Conservation (phyloP, 2,797 vertebrate species). For the Remorina albescens region DNA sequence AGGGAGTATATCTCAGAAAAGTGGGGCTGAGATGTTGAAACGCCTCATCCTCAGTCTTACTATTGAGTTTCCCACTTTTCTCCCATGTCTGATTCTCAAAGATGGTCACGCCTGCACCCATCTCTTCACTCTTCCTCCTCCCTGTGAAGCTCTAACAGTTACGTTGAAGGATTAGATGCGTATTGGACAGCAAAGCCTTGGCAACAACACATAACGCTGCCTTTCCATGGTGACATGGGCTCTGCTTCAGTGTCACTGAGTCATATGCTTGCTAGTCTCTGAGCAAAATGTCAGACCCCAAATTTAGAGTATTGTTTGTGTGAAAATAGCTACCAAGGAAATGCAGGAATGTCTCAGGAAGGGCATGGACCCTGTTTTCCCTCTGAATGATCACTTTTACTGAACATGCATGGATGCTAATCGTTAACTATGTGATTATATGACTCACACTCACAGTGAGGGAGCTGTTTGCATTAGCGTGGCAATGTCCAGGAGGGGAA, state of each 20-base stretch:
- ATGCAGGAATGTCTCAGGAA: conserved; percentile 44
- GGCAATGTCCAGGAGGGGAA: conserved; percentile 47
- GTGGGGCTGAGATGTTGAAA: conserved; percentile 40
- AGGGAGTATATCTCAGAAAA: conserved; percentile 40
- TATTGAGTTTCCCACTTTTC: conserved; percentile 13
- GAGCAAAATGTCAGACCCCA: conserved; percentile 67
- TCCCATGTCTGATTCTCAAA: neutral
- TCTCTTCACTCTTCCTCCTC: conserved; percentile 28
- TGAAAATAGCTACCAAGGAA: conserved; percentile 58
- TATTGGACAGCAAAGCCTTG: conserved; percentile 67
- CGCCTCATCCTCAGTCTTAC: conserved; percentile 24
- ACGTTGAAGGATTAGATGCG: conserved; percentile 47
- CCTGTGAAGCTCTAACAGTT: conserved; percentile 9
- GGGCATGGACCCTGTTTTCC: conserved; percentile 19
- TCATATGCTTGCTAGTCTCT: conserved; percentile 74
- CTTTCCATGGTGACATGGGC: conserved; percentile 66
- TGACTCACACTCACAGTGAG: conserved; percentile 57
- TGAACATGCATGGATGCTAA: conserved; percentile 52
- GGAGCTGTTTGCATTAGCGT: conserved; percentile 52
- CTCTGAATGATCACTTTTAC: conserved; percentile 24
- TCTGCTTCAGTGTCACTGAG: conserved; percentile 76
- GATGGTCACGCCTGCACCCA: neutral
- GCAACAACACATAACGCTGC: conserved; percentile 70
- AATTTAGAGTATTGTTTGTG: conserved; percentile 57
- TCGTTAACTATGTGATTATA: conserved; percentile 62